Evolutionary conservation across 2,797 vertebrate species (phyloP).

Genomic region (Ceryle rudis): DNA sequence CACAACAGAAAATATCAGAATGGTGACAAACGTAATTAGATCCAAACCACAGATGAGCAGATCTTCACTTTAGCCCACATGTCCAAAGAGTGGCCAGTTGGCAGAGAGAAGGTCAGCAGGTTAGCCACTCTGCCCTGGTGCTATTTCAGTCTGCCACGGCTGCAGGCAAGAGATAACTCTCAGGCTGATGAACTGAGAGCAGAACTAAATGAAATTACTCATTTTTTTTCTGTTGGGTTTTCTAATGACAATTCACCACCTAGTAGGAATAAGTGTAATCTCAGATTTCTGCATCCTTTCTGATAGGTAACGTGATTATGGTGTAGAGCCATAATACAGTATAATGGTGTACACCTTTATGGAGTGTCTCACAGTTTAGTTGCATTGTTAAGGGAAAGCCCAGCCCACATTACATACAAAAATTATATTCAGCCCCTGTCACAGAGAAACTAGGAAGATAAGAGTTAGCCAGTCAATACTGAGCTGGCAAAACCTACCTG

Average conservation of each 20-base stretch:
- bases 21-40: neutral
- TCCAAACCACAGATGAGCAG: slow-evolving; percentile 21
- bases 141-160: neutral
- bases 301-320: neutral
- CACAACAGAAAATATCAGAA: neutral
- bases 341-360: neutral
- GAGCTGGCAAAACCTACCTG: neutral
- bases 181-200: slow-evolving; percentile 40
- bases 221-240: neutral
- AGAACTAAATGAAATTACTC: slow-evolving; percentile 37
- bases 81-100: slow-evolving; percentile 6
- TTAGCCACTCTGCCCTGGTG: slow-evolving; percentile 12
- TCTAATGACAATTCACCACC: slow-evolving; percentile 40
- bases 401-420: neutral
- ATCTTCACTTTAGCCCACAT: slow-evolving; percentile 10
- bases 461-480: neutral
- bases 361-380: neutral
- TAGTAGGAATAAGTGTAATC: slow-evolving; percentile 1
- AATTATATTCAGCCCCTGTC: neutral
- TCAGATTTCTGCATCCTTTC: slow-evolving; percentile 21
- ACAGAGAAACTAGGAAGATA: neutral
- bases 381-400: neutral
- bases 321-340: neutral
- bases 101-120: slow-evolving; percentile 37
- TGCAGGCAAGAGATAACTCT: slow-evolving; percentile 36